These are phyloP conservation scores for Pollenia labialis DNA, from an alignment of 2,888 invertebrate species.

Conservation along the genomic window DNA sequence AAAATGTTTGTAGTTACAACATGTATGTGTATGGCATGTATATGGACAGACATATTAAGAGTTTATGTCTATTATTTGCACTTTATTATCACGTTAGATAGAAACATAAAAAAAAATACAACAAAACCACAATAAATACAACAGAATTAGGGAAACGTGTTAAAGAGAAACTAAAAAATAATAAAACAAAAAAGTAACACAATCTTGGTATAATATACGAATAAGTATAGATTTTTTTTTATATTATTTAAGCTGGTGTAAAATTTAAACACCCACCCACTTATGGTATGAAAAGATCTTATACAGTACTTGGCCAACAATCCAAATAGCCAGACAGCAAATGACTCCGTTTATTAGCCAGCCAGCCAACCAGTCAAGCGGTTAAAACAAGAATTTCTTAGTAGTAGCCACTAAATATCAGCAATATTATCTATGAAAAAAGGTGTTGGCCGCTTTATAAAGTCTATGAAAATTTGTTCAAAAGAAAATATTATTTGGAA, in stretches of 20 bases:
- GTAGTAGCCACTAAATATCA: constrained; percentile 73
- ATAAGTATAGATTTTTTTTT: constrained; percentile 27
- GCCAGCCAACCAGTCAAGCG: constrained; percentile 26
- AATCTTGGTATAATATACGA: constrained; percentile 33
- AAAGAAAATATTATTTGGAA: constrained; percentile 7
- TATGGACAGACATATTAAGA: constrained; percentile 49
- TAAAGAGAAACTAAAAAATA: constrained; percentile 39
- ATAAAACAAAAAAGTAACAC: constrained; percentile 38
- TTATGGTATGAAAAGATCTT: constrained; percentile 44
- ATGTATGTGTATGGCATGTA: constrained; percentile 15
- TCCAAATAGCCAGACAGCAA: constrained; percentile 51
- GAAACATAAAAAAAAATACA: constrained; percentile 77
- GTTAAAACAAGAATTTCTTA: constrained; percentile 56
- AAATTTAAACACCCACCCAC: constrained; percentile 72
- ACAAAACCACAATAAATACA: constrained; percentile 53
- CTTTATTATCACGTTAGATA: constrained; percentile 84
- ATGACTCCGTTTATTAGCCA: constrained; percentile 21
- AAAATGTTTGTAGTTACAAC: constrained; percentile 4
- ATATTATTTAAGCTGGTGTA: constrained; percentile 61
- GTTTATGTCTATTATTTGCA: constrained; percentile 83
- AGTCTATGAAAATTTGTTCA: constrained; percentile 48
- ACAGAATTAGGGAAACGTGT: constrained; percentile 59
- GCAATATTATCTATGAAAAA: constrained; percentile 71
- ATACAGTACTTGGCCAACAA: constrained; percentile 27
- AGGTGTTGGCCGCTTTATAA: constrained; percentile 70